phyloP scores from a whole-genome alignment of 1,140 invertebrate species.

The Triops cancriformis region DNA sequence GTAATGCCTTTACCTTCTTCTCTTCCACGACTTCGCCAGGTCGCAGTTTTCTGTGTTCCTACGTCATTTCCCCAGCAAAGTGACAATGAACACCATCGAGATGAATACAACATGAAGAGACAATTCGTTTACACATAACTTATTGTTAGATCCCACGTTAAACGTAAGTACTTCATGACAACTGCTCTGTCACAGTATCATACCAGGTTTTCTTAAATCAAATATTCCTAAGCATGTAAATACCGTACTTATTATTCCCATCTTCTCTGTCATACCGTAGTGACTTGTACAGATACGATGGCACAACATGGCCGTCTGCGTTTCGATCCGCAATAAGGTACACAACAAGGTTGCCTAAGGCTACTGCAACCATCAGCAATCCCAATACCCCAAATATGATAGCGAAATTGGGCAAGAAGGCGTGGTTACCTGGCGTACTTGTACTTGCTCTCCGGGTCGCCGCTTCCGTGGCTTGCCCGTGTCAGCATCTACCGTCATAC shows the following conservation, averaged over 20 bases:
- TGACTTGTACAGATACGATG: too few species aligned
- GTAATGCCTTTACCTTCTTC: slow-evolving; percentile 69
- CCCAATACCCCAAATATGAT: neutral
- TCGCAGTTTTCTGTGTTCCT: slow-evolving; percentile 75
- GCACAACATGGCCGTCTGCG: too few species aligned
- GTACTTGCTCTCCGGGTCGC: slow-evolving; percentile 36
- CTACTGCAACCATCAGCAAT: too few species aligned
- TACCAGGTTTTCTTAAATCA: too few species aligned
- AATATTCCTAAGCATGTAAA: too few species aligned
- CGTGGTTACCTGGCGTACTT: slow-evolving; percentile 32
- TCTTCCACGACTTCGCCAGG: slow-evolving; percentile 85
- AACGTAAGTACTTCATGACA: too few species aligned
- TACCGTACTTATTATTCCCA: too few species aligned
- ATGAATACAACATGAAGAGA: neutral
- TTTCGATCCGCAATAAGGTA: too few species aligned
- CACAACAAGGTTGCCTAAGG: too few species aligned
- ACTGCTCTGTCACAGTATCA: too few species aligned
- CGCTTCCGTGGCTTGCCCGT: slow-evolving; percentile 34
- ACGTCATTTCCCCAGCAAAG: slow-evolving; percentile 31
- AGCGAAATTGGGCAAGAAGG: neutral
- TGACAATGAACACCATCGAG: neutral
- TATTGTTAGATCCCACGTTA: too few species aligned
- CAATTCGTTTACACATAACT: neutral
- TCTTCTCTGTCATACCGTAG: too few species aligned
- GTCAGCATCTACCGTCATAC: slow-evolving; percentile 33